phyloP scores from a whole-genome alignment of 2,888 invertebrate species.

The Synanthedon tipuliformis region DNA sequence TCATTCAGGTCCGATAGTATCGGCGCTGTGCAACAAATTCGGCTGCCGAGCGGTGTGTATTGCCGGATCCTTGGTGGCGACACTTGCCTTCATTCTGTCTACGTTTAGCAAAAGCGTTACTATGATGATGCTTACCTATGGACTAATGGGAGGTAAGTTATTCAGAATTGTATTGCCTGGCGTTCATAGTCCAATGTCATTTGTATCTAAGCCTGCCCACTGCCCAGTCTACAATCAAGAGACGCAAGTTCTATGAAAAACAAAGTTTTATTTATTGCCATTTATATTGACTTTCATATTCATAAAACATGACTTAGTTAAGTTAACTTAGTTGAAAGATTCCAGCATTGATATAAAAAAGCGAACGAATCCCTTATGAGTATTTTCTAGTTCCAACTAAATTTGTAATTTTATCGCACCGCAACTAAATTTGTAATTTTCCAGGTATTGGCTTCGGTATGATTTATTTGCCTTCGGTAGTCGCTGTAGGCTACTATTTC shows the following conservation, averaged over 20 bases:
- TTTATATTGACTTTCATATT: too few species aligned
- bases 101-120: slow-evolving; percentile 89
- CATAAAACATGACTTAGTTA: too few species aligned
- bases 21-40: slow-evolving; percentile 95
- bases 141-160: slow-evolving; percentile 89
- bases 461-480: slow-evolving; percentile 96
- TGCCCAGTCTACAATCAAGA: too few species aligned
- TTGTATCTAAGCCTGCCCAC: too few species aligned
- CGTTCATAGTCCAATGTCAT: too few species aligned
- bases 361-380: too few species aligned
- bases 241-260: too few species aligned
- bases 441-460: slow-evolving; percentile 92
- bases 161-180: background rate
- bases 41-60: slow-evolving; percentile 96
- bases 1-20: slow-evolving; percentile 86
- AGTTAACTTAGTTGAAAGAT: too few species aligned
- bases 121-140: slow-evolving; percentile 93
- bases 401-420: too few species aligned
- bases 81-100: slow-evolving; percentile 86
- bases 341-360: too few species aligned
- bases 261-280: too few species aligned
- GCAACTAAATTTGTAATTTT: slow-evolving; percentile 23
- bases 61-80: slow-evolving; percentile 87
- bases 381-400: too few species aligned
- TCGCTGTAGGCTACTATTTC: slow-evolving; percentile 97